These are phyloP conservation scores for Drosophila mayaguana DNA, from an alignment of 2,888 invertebrate species.

Conservation along the genomic window DNA sequence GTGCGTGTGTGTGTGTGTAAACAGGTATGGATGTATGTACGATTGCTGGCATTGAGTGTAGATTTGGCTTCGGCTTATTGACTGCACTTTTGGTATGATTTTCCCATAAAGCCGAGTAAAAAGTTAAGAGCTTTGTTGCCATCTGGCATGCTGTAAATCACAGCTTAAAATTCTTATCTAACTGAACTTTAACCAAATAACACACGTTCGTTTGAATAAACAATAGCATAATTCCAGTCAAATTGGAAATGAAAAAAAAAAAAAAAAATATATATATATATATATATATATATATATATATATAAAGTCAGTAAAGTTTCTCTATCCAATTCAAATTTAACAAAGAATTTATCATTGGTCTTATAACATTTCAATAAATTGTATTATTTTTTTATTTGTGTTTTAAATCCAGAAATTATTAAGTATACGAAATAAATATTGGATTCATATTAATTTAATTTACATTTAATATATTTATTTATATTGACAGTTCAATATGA, in stretches of 20 bases:
- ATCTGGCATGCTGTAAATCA: conserved; percentile 41
- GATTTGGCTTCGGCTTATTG: conserved; percentile 43
- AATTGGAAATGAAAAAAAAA: no score
- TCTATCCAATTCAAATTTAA: background rate
- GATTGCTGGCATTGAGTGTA: conserved; percentile 19
- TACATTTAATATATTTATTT: no score
- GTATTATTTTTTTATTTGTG: background rate
- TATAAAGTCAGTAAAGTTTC: no score
- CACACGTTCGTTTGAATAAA: conserved; percentile 1
- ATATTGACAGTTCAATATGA: no score
- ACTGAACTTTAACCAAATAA: conserved; percentile 13
- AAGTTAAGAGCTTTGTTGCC: conserved; percentile 41
- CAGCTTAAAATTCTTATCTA: conserved; percentile 13
- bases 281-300: no score
- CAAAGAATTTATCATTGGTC: background rate
- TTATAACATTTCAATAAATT: background rate
- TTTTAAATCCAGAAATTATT: background rate
- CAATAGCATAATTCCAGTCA: background rate
- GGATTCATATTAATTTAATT: no score
- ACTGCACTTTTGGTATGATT: conserved; percentile 42
- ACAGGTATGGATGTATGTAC: background rate
- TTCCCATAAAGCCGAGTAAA: conserved; percentile 34
- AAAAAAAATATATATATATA: no score
- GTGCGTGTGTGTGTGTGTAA: conserved; percentile 16
- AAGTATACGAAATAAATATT: no score